Base-by-base conservation (phyloP, 1,140 invertebrate genomes). In the Drosophila navojoa region DNA sequence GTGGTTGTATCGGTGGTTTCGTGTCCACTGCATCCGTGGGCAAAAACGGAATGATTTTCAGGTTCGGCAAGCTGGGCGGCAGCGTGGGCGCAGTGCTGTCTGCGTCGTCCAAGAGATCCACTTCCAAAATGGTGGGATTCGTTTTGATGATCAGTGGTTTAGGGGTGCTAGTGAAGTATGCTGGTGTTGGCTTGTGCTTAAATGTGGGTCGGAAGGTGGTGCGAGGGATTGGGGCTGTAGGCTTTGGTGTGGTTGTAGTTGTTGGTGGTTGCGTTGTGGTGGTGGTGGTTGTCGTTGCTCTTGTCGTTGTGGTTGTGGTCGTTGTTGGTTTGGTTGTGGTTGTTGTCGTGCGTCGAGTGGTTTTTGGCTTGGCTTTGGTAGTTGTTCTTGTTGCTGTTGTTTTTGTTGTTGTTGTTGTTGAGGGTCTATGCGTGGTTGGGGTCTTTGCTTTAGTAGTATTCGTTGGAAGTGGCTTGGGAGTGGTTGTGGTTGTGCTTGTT, bases 1-100 rank as follows among this genome's bases (percentile, higher is more conserved):
- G 44, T 22, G 73, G 16, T 64, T 44, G 35, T 38, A 25, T 35
- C n/a, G 86, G 54, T 4, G 71, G n/a, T 35, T 71, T 76, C 5
- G 90, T 72, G 7, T 91, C 77, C 38, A 96, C 92, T 7, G 96
- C 95, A 91, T 96, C 96, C 47, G 95, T 95, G 16, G 95, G 95
- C 15, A 96, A 93, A 81, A 96, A 96, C 9, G 95, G 95, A 81
- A 96, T 96, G 77, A 96, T 96, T 87, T 95, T 96, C 13, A 96
- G 92, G 89, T 96, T 96, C 4, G 95, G 95, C 42, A 96, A 89
- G 22, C 95, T 95, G 4, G 95, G 95, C 4, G 95, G 95, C 55
- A 96, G 79, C 2, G 94, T 94, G 27, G 86, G 90, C 5, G 81
- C 64, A 0, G 52, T 76, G 5, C 61, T 79, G 93, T 94, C 79